Evolutionary conservation across 2,888 invertebrate genomes (phyloP), one percentile per base, ranked within the genome.

Genomic region (Deladenus siricidicola): DNA sequence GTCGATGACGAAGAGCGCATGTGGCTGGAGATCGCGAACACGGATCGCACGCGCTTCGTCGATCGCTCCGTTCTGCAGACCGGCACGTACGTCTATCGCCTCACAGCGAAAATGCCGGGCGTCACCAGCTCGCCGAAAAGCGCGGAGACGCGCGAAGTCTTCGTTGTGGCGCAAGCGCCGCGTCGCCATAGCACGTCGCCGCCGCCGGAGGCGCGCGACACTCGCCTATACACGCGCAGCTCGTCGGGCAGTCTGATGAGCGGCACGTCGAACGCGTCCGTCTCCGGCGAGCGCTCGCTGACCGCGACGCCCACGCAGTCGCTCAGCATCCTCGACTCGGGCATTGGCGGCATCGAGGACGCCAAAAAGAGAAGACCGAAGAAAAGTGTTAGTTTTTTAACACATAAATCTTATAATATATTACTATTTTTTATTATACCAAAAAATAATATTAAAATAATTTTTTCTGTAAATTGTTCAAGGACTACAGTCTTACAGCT

Each of bases 1-100:
- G n/a, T n/a, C n/a, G n/a, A n/a, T n/a, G 21, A 26, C 14, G 60
- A 56, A 28, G 51, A 63, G 26, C 57, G 68, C 1, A 67, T 69
- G 44, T 76, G 76, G 76, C 64, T 76, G 43, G 72, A 76, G 60
- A 64, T 76, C 17, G 74, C 73, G 10, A 72, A 66, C 34, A 71
- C 69, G 8, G 74, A 73, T 55, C 53, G 68, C 19, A 63, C 52
- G 39, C 58, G 55, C 28, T 76, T 72, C 64, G 67, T 67, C 21
- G 76, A 76, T 61, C 58, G 71, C n/a, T 71, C 74, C 8, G 59
- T 76, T 24, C 63, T 66, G 23, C 68, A 72, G 56, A 58, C 70
- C 23, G 73, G 69, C 29, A 59, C 62, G 26, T 73, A 70, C 53
- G 50, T 58, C 19, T 75, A 76, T 62, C 70, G 73, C 58, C 65